phyloP scores from a whole-genome alignment of 2,888 invertebrate genomes.

The Drosophila infuscata region DNA sequence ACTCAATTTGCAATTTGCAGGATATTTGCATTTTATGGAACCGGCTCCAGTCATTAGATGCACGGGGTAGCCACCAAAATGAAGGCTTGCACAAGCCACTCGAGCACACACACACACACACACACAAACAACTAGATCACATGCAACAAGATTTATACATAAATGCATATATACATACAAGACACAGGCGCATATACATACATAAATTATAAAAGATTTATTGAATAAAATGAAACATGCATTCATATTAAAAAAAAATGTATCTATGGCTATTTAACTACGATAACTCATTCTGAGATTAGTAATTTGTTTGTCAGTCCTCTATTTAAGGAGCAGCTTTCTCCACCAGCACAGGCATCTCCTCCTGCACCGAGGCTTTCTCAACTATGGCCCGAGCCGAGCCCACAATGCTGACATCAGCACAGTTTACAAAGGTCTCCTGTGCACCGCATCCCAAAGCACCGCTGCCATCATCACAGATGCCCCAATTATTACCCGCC shows the following conservation, averaged over 20 bases:
- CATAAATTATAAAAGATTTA: conserved; percentile 66
- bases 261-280: too few species aligned
- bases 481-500: conserved; percentile 86
- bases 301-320: neutral
- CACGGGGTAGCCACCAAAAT: conserved; percentile 23
- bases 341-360: conserved; percentile 21
- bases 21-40: conserved; percentile 36
- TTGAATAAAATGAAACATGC: conserved; percentile 74
- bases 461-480: conserved; percentile 84
- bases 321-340: neutral
- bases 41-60: conserved; percentile 39
- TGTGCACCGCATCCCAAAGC: conserved; percentile 86
- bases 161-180: conserved; percentile 35
- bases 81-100: conserved; percentile 5
- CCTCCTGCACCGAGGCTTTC: conserved; percentile 8
- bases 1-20: conserved; percentile 23
- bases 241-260: conserved; percentile 44
- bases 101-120: conserved; percentile 17
- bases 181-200: conserved; percentile 49
- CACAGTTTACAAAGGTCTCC: conserved; percentile 86
- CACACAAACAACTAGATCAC: conserved; percentile 19
- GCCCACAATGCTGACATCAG: conserved; percentile 84
- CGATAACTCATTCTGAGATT: conserved; percentile 8
- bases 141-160: conserved; percentile 40
- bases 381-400: conserved; percentile 41